These are phyloP conservation scores for Pampusana beccarii DNA, from an alignment of 2,113 vertebrate genomes.

Conservation along the genomic window DNA sequence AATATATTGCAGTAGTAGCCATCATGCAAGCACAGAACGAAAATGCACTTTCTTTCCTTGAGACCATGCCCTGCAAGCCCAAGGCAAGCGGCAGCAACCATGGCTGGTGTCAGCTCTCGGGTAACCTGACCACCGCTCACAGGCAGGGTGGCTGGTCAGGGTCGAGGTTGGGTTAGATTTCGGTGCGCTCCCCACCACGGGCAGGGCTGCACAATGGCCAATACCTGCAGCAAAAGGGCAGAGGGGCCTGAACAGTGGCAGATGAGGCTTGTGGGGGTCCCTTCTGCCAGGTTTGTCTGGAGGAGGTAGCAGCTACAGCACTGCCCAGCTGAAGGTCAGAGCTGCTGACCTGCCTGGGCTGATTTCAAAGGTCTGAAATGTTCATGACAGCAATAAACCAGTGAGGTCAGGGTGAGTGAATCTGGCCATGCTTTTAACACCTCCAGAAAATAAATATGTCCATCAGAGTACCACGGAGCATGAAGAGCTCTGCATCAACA, in stretches of 20 bases:
- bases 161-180: neutral
- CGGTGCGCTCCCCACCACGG: fast-evolving
- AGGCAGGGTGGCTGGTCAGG: fast-evolving
- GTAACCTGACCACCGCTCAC: fast-evolving
- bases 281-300: neutral
- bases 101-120: neutral
- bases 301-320: fast-evolving
- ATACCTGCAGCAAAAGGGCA: fast-evolving
- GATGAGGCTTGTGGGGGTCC: neutral
- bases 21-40: fast-evolving
- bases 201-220: neutral
- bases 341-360: neutral
- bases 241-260: neutral
- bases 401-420: fast-evolving
- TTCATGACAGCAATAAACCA: neutral
- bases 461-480: neutral
- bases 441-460: neutral
- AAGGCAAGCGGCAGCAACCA: neutral
- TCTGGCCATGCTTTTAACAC: neutral
- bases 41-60: neutral
- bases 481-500: neutral
- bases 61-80: neutral
- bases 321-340: neutral
- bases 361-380: neutral
- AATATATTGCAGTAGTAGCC: fast-evolving